Percentiles rank a stretch among this genome's conserved stretches.
Evolutionary conservation across 2,797 vertebrate species (phyloP).

Genomic region (Chloroceryle inda): DNA sequence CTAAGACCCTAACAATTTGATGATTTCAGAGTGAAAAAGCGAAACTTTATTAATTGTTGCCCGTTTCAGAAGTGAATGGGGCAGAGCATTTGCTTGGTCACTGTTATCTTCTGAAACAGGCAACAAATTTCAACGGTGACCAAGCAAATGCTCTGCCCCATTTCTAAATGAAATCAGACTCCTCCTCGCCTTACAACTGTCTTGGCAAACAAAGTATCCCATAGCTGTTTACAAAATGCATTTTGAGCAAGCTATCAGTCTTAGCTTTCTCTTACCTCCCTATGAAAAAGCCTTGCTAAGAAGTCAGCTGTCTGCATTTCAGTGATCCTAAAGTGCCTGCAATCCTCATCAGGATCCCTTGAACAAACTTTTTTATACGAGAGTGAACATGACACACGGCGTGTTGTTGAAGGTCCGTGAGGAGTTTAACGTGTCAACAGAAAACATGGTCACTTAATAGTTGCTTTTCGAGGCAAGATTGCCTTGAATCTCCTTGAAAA

Average conservation of each 20-base stretch:
- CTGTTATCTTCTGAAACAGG: too few species aligned
- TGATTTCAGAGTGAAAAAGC: neutral
- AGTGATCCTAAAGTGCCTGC: neutral
- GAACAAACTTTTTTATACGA: neutral
- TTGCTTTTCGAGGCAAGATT: neutral
- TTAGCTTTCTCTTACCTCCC: neutral
- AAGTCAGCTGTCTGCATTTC: neutral
- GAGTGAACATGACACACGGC: neutral
- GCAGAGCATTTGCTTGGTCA: too few species aligned
- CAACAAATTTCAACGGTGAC: neutral
- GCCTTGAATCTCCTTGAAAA: neutral
- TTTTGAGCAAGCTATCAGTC: neutral
- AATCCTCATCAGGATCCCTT: neutral
- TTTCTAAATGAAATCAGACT: neutral
- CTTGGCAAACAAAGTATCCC: neutral
- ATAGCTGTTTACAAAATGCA: neutral
- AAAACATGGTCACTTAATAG: neutral
- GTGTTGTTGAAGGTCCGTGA: neutral
- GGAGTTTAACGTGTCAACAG: neutral
- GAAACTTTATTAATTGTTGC: neutral
- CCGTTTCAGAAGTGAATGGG: neutral
- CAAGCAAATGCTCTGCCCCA: accelerated
- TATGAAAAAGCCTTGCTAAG: neutral
- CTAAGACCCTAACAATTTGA: neutral
- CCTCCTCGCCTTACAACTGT: neutral